Evolutionary conservation across 1,140 invertebrate genomes (phyloP).

Genomic region (Plodia interpunctella): DNA sequence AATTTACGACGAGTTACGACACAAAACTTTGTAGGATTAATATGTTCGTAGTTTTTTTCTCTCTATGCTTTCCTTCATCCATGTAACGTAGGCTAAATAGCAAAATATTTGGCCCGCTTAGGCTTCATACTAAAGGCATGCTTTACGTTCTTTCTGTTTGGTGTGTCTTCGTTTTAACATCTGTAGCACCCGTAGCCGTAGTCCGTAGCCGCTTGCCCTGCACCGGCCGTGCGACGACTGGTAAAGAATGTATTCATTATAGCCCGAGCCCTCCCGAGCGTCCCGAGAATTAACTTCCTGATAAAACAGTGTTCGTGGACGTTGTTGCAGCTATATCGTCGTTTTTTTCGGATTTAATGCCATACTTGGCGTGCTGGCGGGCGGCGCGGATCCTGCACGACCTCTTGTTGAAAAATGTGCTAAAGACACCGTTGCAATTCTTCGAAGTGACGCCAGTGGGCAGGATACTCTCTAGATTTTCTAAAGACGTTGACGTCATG

Average conservation of each 20-base stretch:
- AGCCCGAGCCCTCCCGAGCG: background rate
- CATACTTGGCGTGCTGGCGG: conserved; percentile 83
- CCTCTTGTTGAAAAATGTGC: conserved; percentile 84
- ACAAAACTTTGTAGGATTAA: background rate
- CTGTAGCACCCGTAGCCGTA: background rate
- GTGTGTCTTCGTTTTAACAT: background rate
- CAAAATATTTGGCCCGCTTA: background rate
- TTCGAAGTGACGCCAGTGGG: conserved; percentile 93
- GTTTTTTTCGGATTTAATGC: conserved; percentile 83
- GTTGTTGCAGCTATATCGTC: conserved; percentile 81
- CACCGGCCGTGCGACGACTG: conserved; percentile 6
- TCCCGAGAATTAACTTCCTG: too few species aligned
- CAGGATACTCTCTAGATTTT: conserved; percentile 91
- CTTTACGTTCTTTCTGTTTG: background rate
- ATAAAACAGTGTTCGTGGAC: conserved; percentile 23
- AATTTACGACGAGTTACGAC: background rate
- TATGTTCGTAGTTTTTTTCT: background rate
- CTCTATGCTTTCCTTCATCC: background rate
- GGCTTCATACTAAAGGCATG: conserved; percentile 8
- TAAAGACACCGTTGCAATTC: conserved; percentile 87
- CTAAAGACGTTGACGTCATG: conserved; percentile 86
- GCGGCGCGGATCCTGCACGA: conserved; percentile 87
- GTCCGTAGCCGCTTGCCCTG: conserved; percentile 7
- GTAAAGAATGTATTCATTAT: conserved; percentile 73
- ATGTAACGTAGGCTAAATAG: background rate